These are phyloP conservation scores for Antheraea yamamai DNA, from an alignment of 2,888 invertebrate genomes.

Conservation along the genomic window DNA sequence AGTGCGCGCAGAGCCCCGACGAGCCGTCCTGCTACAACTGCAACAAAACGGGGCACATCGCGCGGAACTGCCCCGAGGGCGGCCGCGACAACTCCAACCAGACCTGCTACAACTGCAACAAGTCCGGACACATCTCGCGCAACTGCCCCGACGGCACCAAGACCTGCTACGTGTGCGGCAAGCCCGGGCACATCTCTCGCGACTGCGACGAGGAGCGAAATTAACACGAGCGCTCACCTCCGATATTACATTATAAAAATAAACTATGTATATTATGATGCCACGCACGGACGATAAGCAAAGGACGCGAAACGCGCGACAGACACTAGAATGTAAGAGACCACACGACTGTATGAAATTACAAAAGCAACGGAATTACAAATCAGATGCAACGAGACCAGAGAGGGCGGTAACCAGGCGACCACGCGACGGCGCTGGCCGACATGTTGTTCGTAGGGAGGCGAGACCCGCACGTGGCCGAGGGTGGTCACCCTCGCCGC, in stretches of 20 bases:
- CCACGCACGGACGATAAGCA: conserved; percentile 81
- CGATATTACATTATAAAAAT: conserved; percentile 35
- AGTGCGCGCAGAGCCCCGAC: conserved; percentile 92
- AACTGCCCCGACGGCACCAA: conserved; percentile 93
- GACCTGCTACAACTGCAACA: conserved; percentile 97
- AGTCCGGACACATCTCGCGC: conserved; percentile 94
- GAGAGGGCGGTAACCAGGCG: conserved; percentile 24
- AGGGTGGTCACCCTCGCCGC: neutral
- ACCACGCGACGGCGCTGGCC: conserved; percentile 26
- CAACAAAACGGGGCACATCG: conserved; percentile 96
- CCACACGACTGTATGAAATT: conserved; percentile 70
- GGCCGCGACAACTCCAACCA: conserved; percentile 86
- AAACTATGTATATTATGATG: conserved; percentile 77
- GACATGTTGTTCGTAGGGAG: conserved; percentile 74
- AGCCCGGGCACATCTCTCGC: conserved; percentile 94
- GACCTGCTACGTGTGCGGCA: conserved; percentile 96
- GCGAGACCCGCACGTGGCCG: conserved; percentile 39
- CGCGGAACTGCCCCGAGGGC: conserved; percentile 91
- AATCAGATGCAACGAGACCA: conserved; percentile 66
- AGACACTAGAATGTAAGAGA: conserved; percentile 69
- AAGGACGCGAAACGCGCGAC: conserved; percentile 74
- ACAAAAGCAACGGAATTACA: conserved; percentile 69
- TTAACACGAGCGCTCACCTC: conserved; percentile 60
- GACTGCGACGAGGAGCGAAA: conserved; percentile 92
- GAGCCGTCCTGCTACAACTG: conserved; percentile 97